A percentile compares a stretch with the other conserved stretches of the same genome.
Conservation (phyloP, 1,140 invertebrate species). For the Sitobion miscanthi region DNA sequence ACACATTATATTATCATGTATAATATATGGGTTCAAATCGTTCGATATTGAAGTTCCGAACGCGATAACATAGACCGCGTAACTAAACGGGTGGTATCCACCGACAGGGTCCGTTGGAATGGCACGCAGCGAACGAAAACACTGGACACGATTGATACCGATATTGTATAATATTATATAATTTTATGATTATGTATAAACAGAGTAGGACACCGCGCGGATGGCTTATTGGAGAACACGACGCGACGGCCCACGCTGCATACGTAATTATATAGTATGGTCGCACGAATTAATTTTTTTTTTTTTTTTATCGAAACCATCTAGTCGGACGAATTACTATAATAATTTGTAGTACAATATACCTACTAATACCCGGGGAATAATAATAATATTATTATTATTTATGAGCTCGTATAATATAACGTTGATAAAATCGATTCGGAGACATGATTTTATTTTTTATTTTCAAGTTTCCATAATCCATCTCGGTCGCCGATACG, state of each 20-base stretch:
- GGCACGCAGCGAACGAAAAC: neutral
- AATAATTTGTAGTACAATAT: neutral
- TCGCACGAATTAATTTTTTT: neutral
- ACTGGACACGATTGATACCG: neutral
- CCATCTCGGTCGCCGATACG: neutral
- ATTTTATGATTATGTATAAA: neutral
- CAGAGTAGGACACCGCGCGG: neutral
- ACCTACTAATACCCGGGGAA: neutral
- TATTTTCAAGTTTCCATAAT: neutral
- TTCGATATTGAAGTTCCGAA: neutral
- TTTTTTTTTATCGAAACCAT: slow-evolving; percentile 1
- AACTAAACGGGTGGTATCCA: neutral
- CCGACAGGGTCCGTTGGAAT: neutral
- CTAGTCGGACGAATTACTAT: neutral
- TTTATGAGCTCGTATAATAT: neutral
- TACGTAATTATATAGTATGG: slow-evolving; percentile 16
- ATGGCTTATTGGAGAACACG: slow-evolving; percentile 13
- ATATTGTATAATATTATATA: neutral
- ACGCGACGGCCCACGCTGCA: neutral
- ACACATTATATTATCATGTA: too few species aligned
- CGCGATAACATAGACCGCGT: neutral
- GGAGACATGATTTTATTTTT: neutral
- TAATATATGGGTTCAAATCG: neutral
- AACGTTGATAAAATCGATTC: slow-evolving; percentile 11
- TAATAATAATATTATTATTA: slow-evolving; percentile 9